These are phyloP conservation scores for Aplochiton taeniatus DNA, from an alignment of 2,797 vertebrate species.

Conservation along the genomic window DNA sequence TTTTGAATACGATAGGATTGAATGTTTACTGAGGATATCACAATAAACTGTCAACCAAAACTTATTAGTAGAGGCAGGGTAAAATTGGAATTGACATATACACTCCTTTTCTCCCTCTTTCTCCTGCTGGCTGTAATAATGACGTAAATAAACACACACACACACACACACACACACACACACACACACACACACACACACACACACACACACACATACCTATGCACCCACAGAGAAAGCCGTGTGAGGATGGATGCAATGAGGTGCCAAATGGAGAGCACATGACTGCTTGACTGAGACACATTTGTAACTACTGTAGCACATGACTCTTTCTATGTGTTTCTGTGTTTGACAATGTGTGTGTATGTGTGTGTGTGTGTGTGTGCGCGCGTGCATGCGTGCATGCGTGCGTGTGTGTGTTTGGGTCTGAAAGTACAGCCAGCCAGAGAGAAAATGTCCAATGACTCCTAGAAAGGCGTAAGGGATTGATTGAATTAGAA, in stretches of 20 bases:
- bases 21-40: too few relatives aligned
- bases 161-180: slow-evolving; percentile 9
- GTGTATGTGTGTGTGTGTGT: slow-evolving; percentile 17
- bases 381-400: neutral
- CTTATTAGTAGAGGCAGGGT: too few relatives aligned
- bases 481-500: too few relatives aligned
- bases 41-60: too few relatives aligned
- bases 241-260: slow-evolving; percentile 41
- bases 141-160: neutral
- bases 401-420: too few relatives aligned
- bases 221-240: slow-evolving; percentile 40
- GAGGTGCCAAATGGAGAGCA: slow-evolving; percentile 45
- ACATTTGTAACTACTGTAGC: slow-evolving; percentile 26
- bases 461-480: too few relatives aligned
- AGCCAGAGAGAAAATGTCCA: too few relatives aligned
- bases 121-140: neutral
- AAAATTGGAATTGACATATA: neutral
- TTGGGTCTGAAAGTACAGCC: too few relatives aligned
- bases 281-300: slow-evolving; percentile 47
- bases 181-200: slow-evolving; percentile 7
- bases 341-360: neutral
- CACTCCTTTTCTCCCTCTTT: neutral
- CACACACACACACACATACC: slow-evolving; percentile 10
- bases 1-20: too few relatives aligned
- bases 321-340: slow-evolving; percentile 25